Conservation (phyloP, 2,888 invertebrate species). For the Vandiemenella viatica region DNA sequence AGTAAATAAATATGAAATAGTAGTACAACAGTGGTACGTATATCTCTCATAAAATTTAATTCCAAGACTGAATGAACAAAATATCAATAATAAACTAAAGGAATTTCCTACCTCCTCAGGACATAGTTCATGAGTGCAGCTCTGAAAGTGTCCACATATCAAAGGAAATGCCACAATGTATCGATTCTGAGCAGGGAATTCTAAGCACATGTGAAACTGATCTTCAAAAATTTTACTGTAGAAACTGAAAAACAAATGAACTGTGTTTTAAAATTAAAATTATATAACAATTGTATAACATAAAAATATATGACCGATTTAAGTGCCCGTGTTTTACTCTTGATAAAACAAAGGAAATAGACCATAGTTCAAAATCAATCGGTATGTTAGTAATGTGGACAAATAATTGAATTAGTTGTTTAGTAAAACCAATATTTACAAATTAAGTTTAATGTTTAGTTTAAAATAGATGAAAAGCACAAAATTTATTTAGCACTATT, state of each 20-base stretch:
- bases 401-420: neutral
- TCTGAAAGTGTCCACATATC: constrained; percentile 95
- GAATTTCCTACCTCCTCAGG: constrained; percentile 73
- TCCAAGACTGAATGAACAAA: too few relatives aligned
- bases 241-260: constrained; percentile 39
- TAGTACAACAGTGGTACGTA: too few relatives aligned
- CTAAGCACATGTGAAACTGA: constrained; percentile 96
- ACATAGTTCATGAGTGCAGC: constrained; percentile 93
- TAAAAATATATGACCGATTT: constrained; percentile 5
- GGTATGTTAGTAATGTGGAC: too few relatives aligned
- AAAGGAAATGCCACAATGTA: constrained; percentile 96
- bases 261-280: neutral
- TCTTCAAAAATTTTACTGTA: constrained; percentile 94
- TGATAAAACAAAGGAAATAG: neutral
- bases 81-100: too few relatives aligned
- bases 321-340: neutral
- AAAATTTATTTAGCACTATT: too few relatives aligned
- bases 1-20: too few relatives aligned
- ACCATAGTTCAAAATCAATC: too few relatives aligned
- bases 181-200: constrained; percentile 95
- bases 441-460: too few relatives aligned
- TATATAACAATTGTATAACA: constrained; percentile 7
- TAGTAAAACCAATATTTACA: too few relatives aligned
- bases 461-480: too few relatives aligned
- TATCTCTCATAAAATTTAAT: too few relatives aligned